Evolutionary conservation across 2,888 invertebrate genomes (phyloP).

Genomic region (Meteorus colon): DNA sequence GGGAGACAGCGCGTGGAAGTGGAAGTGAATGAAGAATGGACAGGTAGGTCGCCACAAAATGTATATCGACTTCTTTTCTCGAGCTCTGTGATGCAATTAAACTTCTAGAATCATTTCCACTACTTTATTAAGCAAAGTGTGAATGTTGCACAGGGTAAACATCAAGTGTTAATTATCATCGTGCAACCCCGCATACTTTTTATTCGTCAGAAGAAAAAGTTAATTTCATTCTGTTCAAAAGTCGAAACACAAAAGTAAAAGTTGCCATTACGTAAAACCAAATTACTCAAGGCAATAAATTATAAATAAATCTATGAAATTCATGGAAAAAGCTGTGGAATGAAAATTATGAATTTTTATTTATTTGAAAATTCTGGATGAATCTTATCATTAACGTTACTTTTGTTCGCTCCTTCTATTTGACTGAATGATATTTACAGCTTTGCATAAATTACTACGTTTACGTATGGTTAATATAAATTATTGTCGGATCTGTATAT

Average conservation of each 20-base stretch:
- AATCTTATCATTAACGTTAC: background rate
- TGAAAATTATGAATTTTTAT: background rate
- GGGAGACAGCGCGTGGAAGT: background rate
- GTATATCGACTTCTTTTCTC: constrained; percentile 45
- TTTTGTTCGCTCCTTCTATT: background rate
- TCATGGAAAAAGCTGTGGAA: background rate
- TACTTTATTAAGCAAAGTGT: constrained; percentile 62
- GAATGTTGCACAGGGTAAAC: constrained; percentile 62
- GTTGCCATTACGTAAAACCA: background rate
- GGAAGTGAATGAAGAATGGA: background rate
- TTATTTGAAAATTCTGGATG: background rate
- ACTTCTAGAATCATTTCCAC: constrained; percentile 66
- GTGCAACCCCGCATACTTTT: background rate
- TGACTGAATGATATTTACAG: background rate
- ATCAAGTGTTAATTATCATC: constrained; percentile 61
- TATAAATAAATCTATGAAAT: background rate
- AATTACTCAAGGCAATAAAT: background rate
- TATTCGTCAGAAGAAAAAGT: background rate
- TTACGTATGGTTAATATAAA: background rate
- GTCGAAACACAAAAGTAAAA: constrained; percentile 6
- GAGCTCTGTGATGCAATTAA: constrained; percentile 64
- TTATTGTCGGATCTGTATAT: background rate
- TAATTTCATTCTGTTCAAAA: background rate
- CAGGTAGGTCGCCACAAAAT: constrained; percentile 1
- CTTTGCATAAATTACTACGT: background rate